These are phyloP conservation scores for Parotocinclus haroldoi DNA, from an alignment of 2,797 vertebrate genomes.

Conservation along the genomic window DNA sequence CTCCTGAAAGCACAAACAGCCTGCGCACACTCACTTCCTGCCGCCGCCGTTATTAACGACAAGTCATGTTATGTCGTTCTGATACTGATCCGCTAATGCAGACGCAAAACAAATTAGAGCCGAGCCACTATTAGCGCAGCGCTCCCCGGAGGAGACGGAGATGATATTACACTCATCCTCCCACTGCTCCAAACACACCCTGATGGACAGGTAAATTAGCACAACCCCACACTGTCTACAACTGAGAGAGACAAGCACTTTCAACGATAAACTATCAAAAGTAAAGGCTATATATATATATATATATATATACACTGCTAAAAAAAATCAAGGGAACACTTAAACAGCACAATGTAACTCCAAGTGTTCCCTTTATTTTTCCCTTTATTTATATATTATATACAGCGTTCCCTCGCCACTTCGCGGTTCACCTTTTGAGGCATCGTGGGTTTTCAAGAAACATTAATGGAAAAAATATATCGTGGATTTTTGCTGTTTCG, in stretches of 20 bases:
- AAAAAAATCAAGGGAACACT: too few species aligned
- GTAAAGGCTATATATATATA: too few species aligned
- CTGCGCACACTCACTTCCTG: constrained; percentile 16
- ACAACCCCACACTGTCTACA: constrained; percentile 38
- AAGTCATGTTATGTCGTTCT: constrained; percentile 41
- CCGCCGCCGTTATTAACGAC: constrained; percentile 30
- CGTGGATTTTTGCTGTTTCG: too few species aligned
- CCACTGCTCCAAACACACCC: constrained; percentile 52
- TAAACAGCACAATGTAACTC: too few species aligned
- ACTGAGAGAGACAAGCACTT: constrained; percentile 16
- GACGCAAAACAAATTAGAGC: constrained; percentile 68
- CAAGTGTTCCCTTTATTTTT: too few species aligned
- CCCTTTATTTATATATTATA: too few species aligned
- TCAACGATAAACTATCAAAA: too few species aligned
- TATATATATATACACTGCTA: too few species aligned
- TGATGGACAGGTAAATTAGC: constrained; percentile 68
- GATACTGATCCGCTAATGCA: constrained; percentile 48
- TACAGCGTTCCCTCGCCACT: too few species aligned
- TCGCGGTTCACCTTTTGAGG: too few species aligned
- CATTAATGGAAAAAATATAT: too few species aligned
- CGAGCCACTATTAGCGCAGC: constrained; percentile 52
- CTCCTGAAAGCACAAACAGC: neutral
- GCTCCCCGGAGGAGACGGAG: constrained; percentile 50
- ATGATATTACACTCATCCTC: constrained; percentile 64
- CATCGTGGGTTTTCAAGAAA: too few species aligned